phyloP scores from a whole-genome alignment of 2,797 vertebrate genomes.

The Peromyscus aztecus region DNA sequence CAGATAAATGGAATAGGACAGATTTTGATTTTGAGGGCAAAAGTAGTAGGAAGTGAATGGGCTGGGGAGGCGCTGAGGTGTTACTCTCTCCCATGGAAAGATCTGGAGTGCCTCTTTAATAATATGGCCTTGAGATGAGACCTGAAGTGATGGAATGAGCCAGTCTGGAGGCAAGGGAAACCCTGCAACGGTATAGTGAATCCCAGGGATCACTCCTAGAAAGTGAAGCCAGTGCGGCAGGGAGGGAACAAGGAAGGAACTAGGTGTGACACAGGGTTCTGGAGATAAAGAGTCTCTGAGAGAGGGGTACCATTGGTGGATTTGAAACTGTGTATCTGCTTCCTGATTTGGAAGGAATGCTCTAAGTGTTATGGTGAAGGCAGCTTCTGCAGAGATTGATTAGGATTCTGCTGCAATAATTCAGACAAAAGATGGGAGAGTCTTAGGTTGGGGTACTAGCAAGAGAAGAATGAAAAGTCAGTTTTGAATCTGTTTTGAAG shows the following conservation, averaged over 20 bases:
- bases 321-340: background rate
- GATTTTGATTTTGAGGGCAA: background rate
- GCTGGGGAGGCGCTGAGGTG: too few species aligned
- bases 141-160: background rate
- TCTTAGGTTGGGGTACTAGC: background rate
- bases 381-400: background rate
- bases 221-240: background rate
- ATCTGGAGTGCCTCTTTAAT: background rate
- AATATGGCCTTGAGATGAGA: background rate
- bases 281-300: background rate
- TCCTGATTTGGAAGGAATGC: slow-evolving; percentile 2
- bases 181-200: background rate
- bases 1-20: background rate
- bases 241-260: background rate
- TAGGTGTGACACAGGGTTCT: background rate
- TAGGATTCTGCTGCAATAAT: background rate
- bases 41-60: background rate
- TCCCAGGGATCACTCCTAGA: background rate
- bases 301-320: background rate
- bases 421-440: background rate
- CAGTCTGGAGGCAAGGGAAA: background rate
- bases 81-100: background rate
- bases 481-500: slow-evolving; percentile 13
- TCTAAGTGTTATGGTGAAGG: background rate
- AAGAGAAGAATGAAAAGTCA: background rate